Evolutionary conservation across 2,113 vertebrate species (phyloP).

Genomic region (Lethenteron camtschaticum): DNA sequence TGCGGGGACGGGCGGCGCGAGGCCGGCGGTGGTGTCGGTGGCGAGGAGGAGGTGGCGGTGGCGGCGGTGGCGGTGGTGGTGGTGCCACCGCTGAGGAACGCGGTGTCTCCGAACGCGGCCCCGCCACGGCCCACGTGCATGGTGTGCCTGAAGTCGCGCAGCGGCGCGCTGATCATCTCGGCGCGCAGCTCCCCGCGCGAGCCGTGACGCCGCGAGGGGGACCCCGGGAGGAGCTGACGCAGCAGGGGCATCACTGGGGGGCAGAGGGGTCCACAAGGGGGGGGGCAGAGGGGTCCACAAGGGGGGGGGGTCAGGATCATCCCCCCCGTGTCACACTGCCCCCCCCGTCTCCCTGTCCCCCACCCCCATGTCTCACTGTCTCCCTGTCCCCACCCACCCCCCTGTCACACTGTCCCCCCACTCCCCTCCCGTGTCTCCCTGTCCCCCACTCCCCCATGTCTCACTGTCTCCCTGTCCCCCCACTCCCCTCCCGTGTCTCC

Average conservation of each 20-base stretch:
- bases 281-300: too few relatives aligned
- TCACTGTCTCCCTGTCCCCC: too few relatives aligned
- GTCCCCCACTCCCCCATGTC: too few relatives aligned
- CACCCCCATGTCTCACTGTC: too few relatives aligned
- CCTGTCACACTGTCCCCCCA: too few relatives aligned
- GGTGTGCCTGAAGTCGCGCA: constrained; percentile 59
- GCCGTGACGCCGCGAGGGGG: background rate
- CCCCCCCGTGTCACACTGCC: too few relatives aligned
- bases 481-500: too few relatives aligned
- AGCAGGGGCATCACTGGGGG: background rate
- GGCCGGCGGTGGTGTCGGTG: constrained; percentile 27
- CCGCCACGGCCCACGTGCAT: constrained; percentile 66
- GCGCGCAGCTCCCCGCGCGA: constrained; percentile 18
- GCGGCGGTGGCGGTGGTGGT: constrained; percentile 27
- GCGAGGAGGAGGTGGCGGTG: constrained; percentile 29
- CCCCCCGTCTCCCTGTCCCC: too few relatives aligned
- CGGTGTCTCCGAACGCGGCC: constrained; percentile 58
- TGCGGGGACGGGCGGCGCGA: constrained; percentile 10
- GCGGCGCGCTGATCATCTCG: constrained; percentile 48
- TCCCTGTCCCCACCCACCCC: too few relatives aligned
- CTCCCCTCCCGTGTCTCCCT: too few relatives aligned
- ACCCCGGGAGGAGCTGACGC: background rate
- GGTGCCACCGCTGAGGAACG: constrained; percentile 42
- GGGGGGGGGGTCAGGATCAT: too few relatives aligned
- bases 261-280: too few relatives aligned